Evolutionary conservation across 2,797 vertebrate genomes (phyloP), one percentile per base, ranked within the genome.

Genomic region (Craterocephalus amniculus): DNA sequence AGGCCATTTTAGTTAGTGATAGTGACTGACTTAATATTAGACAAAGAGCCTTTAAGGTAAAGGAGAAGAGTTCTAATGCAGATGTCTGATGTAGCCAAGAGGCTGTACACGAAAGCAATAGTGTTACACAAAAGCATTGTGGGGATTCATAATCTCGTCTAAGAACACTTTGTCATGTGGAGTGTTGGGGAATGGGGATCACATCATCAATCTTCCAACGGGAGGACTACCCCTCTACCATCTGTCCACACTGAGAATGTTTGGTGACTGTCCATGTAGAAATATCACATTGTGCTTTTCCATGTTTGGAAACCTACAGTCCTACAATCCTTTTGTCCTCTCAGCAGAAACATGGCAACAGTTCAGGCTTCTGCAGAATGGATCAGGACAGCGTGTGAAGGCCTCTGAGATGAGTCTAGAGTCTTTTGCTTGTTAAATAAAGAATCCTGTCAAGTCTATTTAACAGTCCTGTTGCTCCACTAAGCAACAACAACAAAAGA

Each of bases 351-450:
- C 20, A n/a, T 3, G 31, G 43, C 20, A n/a, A 34, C 6, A 58
- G 59, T 62, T 68, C 52, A 60, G 51, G 38, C 35, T 61, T n/a
- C 68, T 18, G 31, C 34, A n/a, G 24, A 0, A 40, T 13, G 31
- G 45, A 27, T 67, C 35, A 16, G 72, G 61, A 59, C 45, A 22
- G 22, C 31, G 18, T 22, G 4, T 14, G 43, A 73, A 18, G n/a
- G 14, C 66, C 63, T 81, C 57, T 26, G 54, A 57, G 57, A 32
- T 43, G 27, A 18, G 29, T 4, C 63, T 27, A 13, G 66, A 54
- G 43, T 52, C 58, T 74, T 73, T 63, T 60, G 36, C 56, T 63
- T 45, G 27, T 20, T 80, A 67, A 75, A 71, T 80, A 68, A 68
- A 71, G 63, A 70, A 26, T 56, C 67, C 35, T 55, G 63, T 75